phyloP scores from a whole-genome alignment of 1,140 invertebrate species.

The Sipha flava region DNA sequence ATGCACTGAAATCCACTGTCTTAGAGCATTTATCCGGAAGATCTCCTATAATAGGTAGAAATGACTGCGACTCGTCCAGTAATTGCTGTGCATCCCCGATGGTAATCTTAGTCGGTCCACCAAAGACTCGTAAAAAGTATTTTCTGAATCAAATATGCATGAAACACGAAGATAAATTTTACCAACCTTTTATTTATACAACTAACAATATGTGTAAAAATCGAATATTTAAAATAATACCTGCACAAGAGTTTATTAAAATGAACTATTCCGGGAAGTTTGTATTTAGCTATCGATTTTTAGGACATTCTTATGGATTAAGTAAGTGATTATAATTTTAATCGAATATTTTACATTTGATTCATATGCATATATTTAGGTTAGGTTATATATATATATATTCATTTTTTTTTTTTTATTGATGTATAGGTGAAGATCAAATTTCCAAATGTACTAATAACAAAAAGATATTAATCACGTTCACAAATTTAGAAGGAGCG shows the following conservation, averaged over 20 bases:
- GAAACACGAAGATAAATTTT: background rate
- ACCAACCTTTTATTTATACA: background rate
- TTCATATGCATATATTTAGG: background rate
- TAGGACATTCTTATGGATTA: conserved; percentile 14
- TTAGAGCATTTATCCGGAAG: conserved; percentile 1
- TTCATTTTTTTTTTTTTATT: background rate
- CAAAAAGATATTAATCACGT: conserved; percentile 8
- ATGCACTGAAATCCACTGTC: background rate
- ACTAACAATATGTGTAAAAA: background rate
- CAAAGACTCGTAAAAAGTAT: background rate
- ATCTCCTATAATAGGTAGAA: background rate
- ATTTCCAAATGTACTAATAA: background rate
- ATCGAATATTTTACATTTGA: background rate
- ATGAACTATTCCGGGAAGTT: background rate
- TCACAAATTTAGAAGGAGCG: background rate
- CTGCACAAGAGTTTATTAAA: background rate
- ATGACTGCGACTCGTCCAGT: background rate
- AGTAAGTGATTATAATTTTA: background rate
- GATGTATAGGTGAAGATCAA: background rate
- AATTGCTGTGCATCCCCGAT: background rate
- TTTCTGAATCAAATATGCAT: background rate
- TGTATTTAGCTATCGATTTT: background rate
- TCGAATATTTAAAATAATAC: background rate
- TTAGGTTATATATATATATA: background rate
- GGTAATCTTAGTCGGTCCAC: conserved; percentile 1